phyloP scores from a whole-genome alignment of 2,888 invertebrate genomes.

The Nemotelus pantherinus region DNA sequence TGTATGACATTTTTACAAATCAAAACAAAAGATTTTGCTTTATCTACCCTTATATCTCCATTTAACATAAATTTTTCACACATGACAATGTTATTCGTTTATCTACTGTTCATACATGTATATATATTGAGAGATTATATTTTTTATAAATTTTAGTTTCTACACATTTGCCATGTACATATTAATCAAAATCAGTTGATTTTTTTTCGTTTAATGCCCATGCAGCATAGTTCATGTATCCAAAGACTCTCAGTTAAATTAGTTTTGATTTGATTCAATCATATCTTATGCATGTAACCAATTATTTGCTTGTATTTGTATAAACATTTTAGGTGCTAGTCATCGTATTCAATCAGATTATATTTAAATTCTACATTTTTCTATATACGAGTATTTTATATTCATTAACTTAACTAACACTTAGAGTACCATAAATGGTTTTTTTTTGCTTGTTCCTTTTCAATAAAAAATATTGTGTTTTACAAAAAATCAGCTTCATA shows the following conservation, averaged over 20 bases:
- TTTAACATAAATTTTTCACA: neutral
- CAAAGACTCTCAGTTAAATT: neutral
- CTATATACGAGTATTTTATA: conserved; percentile 18
- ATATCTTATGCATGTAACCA: neutral
- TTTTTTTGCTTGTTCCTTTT: too few relatives aligned
- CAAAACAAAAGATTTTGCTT: neutral
- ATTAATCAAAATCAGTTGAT: neutral
- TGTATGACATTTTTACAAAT: too few relatives aligned
- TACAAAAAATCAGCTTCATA: too few relatives aligned
- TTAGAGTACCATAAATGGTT: too few relatives aligned
- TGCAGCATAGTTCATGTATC: too few relatives aligned
- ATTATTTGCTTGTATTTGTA: neutral
- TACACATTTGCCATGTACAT: neutral
- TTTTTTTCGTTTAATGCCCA: neutral
- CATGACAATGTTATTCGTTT: neutral
- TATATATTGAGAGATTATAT: conserved; percentile 15
- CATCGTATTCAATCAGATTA: too few relatives aligned
- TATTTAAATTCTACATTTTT: neutral
- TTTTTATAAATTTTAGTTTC: neutral
- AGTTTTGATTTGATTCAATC: conserved; percentile 28
- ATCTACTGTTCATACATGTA: neutral
- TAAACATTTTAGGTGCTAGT: too few relatives aligned
- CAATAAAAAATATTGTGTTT: too few relatives aligned
- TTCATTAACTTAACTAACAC: neutral
- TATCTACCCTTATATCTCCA: neutral